A percentile compares a stretch with the other conserved stretches of the same genome.
Conservation (phyloP, 2,888 invertebrate species). For the Acanthosepion esculentum region DNA sequence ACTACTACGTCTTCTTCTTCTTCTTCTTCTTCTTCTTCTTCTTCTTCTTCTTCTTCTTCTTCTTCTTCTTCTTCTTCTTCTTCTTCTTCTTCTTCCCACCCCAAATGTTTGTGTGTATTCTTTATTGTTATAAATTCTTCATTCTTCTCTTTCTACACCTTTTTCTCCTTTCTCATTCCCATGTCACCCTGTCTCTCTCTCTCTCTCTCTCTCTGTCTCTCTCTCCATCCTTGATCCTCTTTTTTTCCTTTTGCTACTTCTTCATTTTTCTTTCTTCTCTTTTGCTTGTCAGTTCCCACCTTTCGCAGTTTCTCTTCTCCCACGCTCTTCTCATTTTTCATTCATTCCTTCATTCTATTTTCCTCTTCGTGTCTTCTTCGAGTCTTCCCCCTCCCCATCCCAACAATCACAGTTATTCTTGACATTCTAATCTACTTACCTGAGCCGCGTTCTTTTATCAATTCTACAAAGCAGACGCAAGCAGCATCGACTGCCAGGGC, state of each 20-base stretch:
- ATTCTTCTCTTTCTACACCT: background rate
- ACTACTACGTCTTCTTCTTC: background rate
- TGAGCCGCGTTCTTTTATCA: background rate
- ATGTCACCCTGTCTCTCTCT: too few relatives aligned
- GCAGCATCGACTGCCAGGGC: background rate
- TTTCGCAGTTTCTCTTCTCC: background rate
- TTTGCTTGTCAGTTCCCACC: too few relatives aligned
- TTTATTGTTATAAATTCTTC: background rate
- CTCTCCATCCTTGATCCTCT: too few relatives aligned
- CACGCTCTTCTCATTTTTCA: background rate
- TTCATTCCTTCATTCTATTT: background rate
- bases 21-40: background rate
- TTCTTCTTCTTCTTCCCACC: background rate
- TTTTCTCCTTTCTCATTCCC: background rate
- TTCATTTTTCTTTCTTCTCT: too few relatives aligned
- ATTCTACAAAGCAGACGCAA: background rate
- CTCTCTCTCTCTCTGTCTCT: too few relatives aligned
- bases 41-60: background rate
- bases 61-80: background rate
- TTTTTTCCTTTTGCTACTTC: too few relatives aligned
- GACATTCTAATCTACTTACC: background rate
- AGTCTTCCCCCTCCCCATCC: background rate
- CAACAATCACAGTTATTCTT: background rate
- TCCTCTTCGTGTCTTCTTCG: background rate
- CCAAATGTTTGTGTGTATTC: background rate